These are phyloP conservation scores for Artibeus lituratus DNA, from an alignment of 2,797 vertebrate genomes.

Conservation along the genomic window DNA sequence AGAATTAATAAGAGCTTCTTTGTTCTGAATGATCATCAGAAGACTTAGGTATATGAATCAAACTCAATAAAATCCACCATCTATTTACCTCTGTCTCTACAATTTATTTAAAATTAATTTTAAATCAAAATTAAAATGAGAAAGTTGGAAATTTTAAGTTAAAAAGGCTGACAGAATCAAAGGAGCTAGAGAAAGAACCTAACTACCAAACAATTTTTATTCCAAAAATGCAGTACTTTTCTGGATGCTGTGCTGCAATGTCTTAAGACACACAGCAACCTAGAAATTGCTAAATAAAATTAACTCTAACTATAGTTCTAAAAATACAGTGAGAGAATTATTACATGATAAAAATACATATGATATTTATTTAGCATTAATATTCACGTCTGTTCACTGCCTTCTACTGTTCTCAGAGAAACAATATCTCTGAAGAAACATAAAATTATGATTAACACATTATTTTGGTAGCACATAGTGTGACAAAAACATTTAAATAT, in stretches of 20 bases:
- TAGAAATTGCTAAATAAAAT: neutral
- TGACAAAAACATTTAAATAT: neutral
- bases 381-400: neutral
- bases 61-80: neutral
- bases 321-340: neutral
- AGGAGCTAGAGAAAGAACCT: neutral
- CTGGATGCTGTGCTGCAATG: neutral
- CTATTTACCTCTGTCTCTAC: neutral
- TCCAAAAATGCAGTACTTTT: neutral
- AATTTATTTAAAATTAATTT: neutral
- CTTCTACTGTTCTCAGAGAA: neutral
- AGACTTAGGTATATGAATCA: neutral
- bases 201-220: neutral
- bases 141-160: neutral
- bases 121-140: constrained; percentile 4
- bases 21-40: neutral
- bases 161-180: neutral
- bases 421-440: neutral
- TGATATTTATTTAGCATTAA: neutral
- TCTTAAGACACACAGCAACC: neutral
- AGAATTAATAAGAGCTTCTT: neutral
- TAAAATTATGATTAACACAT: neutral
- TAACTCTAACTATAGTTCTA: neutral
- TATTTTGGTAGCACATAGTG: neutral
- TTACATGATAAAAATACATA: neutral